A percentile compares a stretch with the other conserved stretches of the same genome.
These are phyloP conservation scores for Melieria omissa DNA, from an alignment of 2,888 invertebrate species.

Conservation along the genomic window DNA sequence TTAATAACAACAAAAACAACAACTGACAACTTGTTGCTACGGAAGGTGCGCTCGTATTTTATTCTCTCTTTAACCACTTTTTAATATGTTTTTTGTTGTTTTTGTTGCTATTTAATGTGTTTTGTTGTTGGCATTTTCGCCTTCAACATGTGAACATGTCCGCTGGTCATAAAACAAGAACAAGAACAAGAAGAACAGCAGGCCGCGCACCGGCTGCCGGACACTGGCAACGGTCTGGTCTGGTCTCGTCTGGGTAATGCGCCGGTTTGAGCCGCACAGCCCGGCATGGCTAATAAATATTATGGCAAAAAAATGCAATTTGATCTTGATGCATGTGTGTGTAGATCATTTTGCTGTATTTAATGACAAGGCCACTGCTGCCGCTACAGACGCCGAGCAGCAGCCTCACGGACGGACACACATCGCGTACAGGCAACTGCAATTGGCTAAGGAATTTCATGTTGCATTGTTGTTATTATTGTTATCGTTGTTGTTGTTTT, in stretches of 20 bases:
- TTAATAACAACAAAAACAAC: too few relatives aligned
- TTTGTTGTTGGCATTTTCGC: slow-evolving; percentile 15
- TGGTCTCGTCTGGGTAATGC: neutral
- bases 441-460: neutral
- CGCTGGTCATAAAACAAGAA: slow-evolving; percentile 21
- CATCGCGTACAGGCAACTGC: neutral
- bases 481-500: slow-evolving; percentile 15
- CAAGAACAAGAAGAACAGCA: slow-evolving; percentile 3
- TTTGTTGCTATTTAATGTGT: too few relatives aligned
- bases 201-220: slow-evolving; percentile 8
- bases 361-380: slow-evolving; percentile 46
- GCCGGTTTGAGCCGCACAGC: neutral
- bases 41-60: too few relatives aligned
- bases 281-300: slow-evolving; percentile 31
- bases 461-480: neutral
- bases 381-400: slow-evolving; percentile 23
- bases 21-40: too few relatives aligned
- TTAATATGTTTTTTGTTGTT: too few relatives aligned
- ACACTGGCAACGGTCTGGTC: neutral
- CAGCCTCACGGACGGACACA: neutral
- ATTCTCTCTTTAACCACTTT: too few relatives aligned
- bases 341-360: slow-evolving; percentile 40
- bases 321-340: slow-evolving; percentile 42
- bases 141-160: slow-evolving; percentile 32
- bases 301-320: slow-evolving; percentile 32